These are phyloP conservation scores for Scalopus aquaticus DNA, from an alignment of 2,113 vertebrate species.

Conservation along the genomic window DNA sequence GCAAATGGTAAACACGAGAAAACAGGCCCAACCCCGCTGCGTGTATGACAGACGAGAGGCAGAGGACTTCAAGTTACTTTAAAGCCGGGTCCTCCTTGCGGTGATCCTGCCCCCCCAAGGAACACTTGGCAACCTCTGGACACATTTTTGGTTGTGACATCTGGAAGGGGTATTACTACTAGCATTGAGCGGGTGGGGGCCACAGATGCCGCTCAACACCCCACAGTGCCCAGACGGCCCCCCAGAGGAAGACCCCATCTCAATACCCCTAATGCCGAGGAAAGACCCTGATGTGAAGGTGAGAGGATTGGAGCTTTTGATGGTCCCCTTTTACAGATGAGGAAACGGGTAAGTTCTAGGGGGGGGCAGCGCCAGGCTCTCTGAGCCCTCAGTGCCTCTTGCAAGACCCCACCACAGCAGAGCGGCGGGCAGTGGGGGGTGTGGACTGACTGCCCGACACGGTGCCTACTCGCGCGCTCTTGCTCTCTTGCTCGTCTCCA, in stretches of 20 bases:
- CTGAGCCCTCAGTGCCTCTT: rapidly evolving
- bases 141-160: neutral
- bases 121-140: neutral
- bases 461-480: too few relatives aligned
- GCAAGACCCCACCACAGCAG: too few relatives aligned
- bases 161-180: too few relatives aligned
- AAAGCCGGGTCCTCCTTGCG: neutral
- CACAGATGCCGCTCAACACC: neutral
- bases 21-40: neutral
- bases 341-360: neutral
- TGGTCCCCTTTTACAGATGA: neutral
- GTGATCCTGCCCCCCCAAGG: neutral
- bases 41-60: rapidly evolving
- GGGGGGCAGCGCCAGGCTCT: neutral
- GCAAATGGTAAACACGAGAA: rapidly evolving
- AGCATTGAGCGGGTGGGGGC: neutral
- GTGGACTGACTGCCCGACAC: too few relatives aligned
- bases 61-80: neutral
- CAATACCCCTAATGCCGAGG: rapidly evolving
- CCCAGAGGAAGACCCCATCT: neutral
- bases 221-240: neutral
- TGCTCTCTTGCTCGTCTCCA: too few relatives aligned
- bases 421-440: too few relatives aligned
- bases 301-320: neutral
- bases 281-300: neutral